Conservation (phyloP, 1,140 invertebrate species). For the Vanessa atalanta region DNA sequence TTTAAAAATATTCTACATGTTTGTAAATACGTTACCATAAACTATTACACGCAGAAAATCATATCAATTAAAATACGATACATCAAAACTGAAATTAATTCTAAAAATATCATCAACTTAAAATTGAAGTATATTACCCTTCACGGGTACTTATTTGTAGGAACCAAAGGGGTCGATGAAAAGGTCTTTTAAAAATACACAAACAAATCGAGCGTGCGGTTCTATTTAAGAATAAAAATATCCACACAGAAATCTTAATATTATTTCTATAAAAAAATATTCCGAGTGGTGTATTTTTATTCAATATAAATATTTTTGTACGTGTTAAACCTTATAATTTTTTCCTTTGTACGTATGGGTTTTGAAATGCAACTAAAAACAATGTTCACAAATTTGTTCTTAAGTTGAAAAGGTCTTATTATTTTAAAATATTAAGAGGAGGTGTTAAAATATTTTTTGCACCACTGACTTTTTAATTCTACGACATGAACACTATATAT, state of each 20-base stretch:
- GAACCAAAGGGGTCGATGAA: slow-evolving; percentile 54
- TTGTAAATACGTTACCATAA: slow-evolving; percentile 28
- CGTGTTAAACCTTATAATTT: neutral
- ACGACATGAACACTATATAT: too few species aligned
- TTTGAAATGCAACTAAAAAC: too few species aligned
- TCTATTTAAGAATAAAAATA: slow-evolving; percentile 55
- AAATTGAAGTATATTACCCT: slow-evolving; percentile 9
- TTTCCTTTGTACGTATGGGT: too few species aligned
- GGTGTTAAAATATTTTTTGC: too few species aligned
- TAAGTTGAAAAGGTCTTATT: too few species aligned
- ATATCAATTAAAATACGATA: neutral
- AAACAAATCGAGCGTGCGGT: slow-evolving; percentile 47
- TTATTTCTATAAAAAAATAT: slow-evolving; percentile 4
- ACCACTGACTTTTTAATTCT: too few species aligned
- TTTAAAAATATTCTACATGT: too few species aligned
- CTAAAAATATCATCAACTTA: slow-evolving; percentile 32
- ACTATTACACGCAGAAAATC: neutral
- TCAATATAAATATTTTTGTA: neutral
- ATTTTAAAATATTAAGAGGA: too few species aligned
- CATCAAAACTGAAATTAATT: neutral
- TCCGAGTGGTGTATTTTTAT: neutral
- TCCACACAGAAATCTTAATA: slow-evolving; percentile 26
- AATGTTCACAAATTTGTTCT: too few species aligned
- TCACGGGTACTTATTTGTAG: neutral
- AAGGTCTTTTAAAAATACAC: slow-evolving; percentile 55